Conservation (phyloP, 2,888 invertebrate species). For the Drosophila neonasuta region DNA sequence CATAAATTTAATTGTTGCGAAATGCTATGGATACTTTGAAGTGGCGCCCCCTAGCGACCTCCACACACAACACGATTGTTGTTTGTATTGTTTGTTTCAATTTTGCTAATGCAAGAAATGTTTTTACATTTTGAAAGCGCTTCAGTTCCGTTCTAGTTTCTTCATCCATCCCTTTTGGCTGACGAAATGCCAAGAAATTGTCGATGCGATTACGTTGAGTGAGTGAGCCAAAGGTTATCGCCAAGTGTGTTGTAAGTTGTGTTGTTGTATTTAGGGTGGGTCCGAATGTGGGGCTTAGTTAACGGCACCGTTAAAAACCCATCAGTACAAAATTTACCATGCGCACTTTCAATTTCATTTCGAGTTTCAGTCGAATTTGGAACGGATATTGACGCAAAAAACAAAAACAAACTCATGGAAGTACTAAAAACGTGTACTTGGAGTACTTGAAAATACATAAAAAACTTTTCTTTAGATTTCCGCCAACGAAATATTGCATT, state of each 20-base stretch:
- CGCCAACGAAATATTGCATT: slow-evolving; percentile 17
- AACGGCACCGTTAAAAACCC: slow-evolving; percentile 37
- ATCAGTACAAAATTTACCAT: slow-evolving; percentile 64
- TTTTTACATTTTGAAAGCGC: slow-evolving; percentile 44
- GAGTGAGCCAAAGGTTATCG: slow-evolving; percentile 65
- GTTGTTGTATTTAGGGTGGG: slow-evolving; percentile 6
- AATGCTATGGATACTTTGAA: slow-evolving; percentile 46
- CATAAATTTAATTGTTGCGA: slow-evolving; percentile 61
- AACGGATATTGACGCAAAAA: slow-evolving; percentile 63
- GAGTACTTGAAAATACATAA: slow-evolving; percentile 3
- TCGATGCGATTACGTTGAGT: slow-evolving; percentile 67
- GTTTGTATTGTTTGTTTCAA: slow-evolving; percentile 45
- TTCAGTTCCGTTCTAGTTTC: slow-evolving; percentile 70
- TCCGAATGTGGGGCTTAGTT: slow-evolving; percentile 8
- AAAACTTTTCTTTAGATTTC: slow-evolving; percentile 29
- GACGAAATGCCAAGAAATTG: slow-evolving; percentile 63
- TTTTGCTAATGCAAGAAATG: slow-evolving; percentile 70
- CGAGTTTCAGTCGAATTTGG: slow-evolving; percentile 43
- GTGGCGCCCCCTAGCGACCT: slow-evolving; percentile 45
- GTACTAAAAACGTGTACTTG: background rate
- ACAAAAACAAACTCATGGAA: background rate
- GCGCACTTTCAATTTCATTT: slow-evolving; percentile 57
- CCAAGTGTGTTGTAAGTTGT: slow-evolving; percentile 11
- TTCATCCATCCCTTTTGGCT: slow-evolving; percentile 37
- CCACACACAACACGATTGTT: no score